phyloP scores from a whole-genome alignment of 2,888 invertebrate genomes.

The Chaetoderma sp. region DNA sequence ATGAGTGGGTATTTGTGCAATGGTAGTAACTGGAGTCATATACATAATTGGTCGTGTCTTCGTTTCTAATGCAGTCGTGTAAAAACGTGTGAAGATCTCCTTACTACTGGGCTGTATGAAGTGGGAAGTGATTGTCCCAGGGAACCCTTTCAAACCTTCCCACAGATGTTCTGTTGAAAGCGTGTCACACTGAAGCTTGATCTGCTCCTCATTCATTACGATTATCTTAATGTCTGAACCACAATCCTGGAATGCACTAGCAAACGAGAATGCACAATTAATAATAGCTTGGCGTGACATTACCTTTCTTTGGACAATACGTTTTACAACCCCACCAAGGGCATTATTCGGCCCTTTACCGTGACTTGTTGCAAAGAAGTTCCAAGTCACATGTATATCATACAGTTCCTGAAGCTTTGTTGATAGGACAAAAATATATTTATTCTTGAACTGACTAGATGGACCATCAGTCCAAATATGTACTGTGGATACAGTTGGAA shows the following conservation, averaged over 20 bases:
- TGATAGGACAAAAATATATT: conserved; percentile 7
- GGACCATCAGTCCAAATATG: conserved; percentile 22
- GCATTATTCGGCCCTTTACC: conserved; percentile 22
- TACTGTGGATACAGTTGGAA: conserved; percentile 9
- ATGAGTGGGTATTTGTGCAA: no score
- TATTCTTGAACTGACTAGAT: conserved; percentile 17
- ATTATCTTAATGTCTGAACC: not conserved
- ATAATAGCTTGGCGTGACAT: conserved; percentile 6
- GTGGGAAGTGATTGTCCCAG: conserved; percentile 8
- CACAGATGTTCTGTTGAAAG: not conserved
- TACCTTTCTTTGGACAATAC: conserved; percentile 14
- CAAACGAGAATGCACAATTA: conserved; percentile 13
- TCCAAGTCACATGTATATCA: no score
- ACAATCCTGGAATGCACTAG: not conserved
- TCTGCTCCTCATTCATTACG: not conserved
- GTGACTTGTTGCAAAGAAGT: conserved; percentile 20
- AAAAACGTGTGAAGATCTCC: not conserved
- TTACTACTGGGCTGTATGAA: not conserved
- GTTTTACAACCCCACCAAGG: conserved; percentile 15
- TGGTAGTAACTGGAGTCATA: no score
- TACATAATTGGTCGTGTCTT: not conserved
- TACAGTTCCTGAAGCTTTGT: not conserved
- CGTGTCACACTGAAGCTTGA: not conserved
- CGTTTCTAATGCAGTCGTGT: not conserved
- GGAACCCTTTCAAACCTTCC: not conserved